Percentiles rank a stretch among this genome's conserved stretches.
Conservation (phyloP, 1,140 invertebrate genomes). For the Pygmarrhopalites habei region DNA sequence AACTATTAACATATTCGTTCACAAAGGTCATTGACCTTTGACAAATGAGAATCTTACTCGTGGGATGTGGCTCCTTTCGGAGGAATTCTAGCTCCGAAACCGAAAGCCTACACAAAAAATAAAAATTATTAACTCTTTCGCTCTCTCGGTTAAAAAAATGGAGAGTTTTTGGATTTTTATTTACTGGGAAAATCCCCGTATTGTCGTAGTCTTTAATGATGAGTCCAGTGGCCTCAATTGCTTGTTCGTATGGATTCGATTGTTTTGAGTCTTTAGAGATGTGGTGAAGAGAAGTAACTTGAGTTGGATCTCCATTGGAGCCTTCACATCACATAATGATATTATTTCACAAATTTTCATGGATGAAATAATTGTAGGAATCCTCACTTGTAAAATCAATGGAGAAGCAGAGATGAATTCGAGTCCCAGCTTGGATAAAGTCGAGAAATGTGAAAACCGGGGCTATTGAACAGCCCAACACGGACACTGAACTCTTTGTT, state of each 20-base stretch:
- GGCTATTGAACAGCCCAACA: constrained; percentile 1
- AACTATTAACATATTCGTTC: too few relatives aligned
- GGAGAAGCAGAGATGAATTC: constrained; percentile 49
- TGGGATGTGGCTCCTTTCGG: constrained; percentile 45
- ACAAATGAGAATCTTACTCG: too few relatives aligned
- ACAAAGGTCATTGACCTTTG: too few relatives aligned
- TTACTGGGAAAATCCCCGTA: constrained; percentile 52
- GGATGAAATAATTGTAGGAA: constrained; percentile 51
- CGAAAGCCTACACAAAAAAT: too few relatives aligned
- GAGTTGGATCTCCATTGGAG: constrained; percentile 56
- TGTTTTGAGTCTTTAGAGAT: constrained; percentile 43
- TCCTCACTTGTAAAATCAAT: constrained; percentile 58
- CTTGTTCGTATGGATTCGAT: constrained; percentile 54
- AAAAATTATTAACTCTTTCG: too few relatives aligned
- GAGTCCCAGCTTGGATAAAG: constrained; percentile 51
- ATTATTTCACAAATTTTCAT: constrained; percentile 44
- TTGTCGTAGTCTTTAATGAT: constrained; percentile 59
- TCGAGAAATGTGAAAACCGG: constrained; percentile 15
- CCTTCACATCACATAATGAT: constrained; percentile 45
- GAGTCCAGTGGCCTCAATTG: constrained; percentile 54
- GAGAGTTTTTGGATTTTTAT: too few relatives aligned
- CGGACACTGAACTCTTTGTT: background rate
- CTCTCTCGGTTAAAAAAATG: too few relatives aligned
- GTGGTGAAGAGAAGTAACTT: constrained; percentile 54
- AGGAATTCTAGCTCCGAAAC: constrained; percentile 53